Conservation (phyloP, 1,140 invertebrate species). For the Macrostomum lignano region DNA sequence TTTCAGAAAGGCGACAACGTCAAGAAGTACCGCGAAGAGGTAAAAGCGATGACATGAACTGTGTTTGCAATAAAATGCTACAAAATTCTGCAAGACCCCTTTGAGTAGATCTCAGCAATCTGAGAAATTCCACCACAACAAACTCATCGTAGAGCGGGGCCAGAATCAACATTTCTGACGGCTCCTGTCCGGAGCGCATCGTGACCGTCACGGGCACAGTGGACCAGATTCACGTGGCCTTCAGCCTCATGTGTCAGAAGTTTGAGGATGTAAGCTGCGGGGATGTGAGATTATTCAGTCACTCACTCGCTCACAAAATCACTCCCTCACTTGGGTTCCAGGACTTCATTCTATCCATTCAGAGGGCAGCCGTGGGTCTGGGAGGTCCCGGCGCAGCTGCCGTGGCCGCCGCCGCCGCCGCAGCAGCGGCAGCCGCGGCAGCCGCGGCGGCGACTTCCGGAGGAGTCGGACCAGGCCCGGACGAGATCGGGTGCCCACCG, state of each 20-base stretch:
- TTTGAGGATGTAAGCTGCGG: constrained; percentile 92
- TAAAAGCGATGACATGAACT: no score
- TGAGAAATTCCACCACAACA: background rate
- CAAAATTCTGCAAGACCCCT: constrained; percentile 2
- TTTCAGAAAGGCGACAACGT: constrained; percentile 70
- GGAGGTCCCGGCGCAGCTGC: no score
- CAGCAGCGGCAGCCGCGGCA: no score
- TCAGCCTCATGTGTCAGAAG: constrained; percentile 93
- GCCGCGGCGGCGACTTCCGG: no score
- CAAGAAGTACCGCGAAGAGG: constrained; percentile 80
- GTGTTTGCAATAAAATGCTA: no score
- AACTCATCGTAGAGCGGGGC: constrained; percentile 32
- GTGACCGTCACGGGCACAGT: constrained; percentile 89
- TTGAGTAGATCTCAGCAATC: constrained; percentile 3
- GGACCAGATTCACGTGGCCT: constrained; percentile 85
- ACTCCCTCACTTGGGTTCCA: no score
- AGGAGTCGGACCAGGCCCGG: no score
- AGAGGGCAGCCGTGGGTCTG: no score
- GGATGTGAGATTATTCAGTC: no score
- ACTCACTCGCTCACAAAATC: no score
- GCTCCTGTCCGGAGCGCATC: constrained; percentile 53
- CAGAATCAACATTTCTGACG: constrained; percentile 42
- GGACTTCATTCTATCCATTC: no score
- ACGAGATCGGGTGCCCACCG: constrained; percentile 32
- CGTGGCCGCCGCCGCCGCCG: no score